Percentiles rank a stretch among this genome's conserved stretches.
Conservation (phyloP, 2,797 vertebrate genomes). For the Serranus cabrilla region DNA sequence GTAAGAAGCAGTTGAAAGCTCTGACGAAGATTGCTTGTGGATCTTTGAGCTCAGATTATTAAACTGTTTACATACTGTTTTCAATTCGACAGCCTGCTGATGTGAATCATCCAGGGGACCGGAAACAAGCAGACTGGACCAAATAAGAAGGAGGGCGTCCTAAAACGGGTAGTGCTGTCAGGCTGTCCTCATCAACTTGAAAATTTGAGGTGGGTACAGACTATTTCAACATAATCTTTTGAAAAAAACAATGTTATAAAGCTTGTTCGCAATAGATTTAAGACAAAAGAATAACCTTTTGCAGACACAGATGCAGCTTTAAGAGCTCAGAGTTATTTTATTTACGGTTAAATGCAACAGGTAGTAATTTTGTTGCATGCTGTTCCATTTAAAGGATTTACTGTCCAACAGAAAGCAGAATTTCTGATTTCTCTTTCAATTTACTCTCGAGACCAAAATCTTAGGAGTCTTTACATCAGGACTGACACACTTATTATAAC, state of each 20-base stretch:
- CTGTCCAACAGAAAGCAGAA: background rate
- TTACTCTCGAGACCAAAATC: background rate
- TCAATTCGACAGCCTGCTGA: background rate
- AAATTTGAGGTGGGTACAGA: background rate
- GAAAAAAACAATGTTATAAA: background rate
- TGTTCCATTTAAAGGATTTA: background rate
- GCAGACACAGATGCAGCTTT: background rate
- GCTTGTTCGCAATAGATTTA: background rate
- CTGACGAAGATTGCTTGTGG: background rate
- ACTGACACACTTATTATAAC: background rate
- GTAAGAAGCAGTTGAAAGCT: background rate
- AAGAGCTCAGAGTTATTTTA: too few relatives aligned
- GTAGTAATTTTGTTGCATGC: too few relatives aligned
- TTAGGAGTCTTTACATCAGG: background rate
- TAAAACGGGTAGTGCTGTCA: background rate
- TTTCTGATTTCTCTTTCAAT: background rate
- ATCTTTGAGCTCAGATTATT: background rate
- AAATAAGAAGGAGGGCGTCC: constrained; percentile 1
- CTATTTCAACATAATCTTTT: background rate
- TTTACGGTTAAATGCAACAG: too few relatives aligned
- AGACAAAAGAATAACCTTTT: too few relatives aligned
- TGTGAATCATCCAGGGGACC: background rate
- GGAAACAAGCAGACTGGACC: background rate
- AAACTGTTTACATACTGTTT: background rate
- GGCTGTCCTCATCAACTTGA: background rate